Evolutionary conservation across 64 coral and sea anemone genomes (phyloP).

Genomic region (Trachythela sp.): DNA sequence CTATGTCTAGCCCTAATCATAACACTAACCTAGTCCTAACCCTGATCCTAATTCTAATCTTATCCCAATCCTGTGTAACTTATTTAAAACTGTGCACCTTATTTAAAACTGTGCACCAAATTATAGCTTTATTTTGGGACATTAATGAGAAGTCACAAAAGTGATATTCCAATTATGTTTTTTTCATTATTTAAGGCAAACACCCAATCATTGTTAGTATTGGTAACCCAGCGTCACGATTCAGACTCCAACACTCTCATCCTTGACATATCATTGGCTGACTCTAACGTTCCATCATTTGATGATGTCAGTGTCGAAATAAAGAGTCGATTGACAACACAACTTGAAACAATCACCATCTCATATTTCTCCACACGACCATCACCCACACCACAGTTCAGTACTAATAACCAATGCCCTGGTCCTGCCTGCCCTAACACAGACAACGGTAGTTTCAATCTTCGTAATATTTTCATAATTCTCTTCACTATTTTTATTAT

Average conservation of each 20-base stretch:
- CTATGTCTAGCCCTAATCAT: too few relatives aligned
- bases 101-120: too few relatives aligned
- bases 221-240: background rate
- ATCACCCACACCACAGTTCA: background rate
- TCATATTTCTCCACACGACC: background rate
- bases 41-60: too few relatives aligned
- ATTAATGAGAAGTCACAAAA: too few relatives aligned
- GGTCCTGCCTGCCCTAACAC: background rate
- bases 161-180: too few relatives aligned
- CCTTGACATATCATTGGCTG: background rate
- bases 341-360: background rate
- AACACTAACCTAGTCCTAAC: too few relatives aligned
- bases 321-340: background rate
- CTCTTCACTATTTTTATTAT: background rate
- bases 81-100: too few relatives aligned
- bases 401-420: background rate
- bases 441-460: background rate
- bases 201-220: background rate
- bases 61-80: too few relatives aligned
- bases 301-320: background rate
- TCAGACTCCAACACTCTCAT: background rate
- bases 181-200: background rate
- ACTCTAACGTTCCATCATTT: background rate
- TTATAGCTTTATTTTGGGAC: too few relatives aligned
- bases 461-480: background rate